Base-by-base conservation (phyloP, 2,888 invertebrate genomes). In the Tholera decimalis region DNA sequence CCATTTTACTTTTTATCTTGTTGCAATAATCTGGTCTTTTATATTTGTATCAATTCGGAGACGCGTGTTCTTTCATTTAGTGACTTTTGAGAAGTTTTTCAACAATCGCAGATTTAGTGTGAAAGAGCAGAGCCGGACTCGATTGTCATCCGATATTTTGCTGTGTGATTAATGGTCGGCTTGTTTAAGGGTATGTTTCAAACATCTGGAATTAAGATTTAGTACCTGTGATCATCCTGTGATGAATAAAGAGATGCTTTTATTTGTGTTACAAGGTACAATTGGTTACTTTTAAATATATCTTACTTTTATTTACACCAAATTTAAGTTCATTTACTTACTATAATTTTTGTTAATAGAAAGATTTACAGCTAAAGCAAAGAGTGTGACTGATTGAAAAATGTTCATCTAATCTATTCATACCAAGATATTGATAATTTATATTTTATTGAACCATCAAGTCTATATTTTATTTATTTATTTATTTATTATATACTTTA, bases 1-100 rank as follows among this genome's bases (percentile, higher is more conserved):
- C 33, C 5, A 69, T 37, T 71, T 67, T 80, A n/a, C 5, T 6
- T 62, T 58, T 37, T 13, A 57, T 6, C 8, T 1, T 9, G 8
- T 4, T 2, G 1, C 3, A 3, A 20, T 56, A 24, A 56, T 13
- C 9, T 55, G 35, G 9, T 43, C 57, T 80, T 82, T 73, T 63
- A 73, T 79, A 73, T 76, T 74, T 75, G 73, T 82, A 80, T 83
- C 79, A 80, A 84, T 86, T 83, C 65, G 76, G 55, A 79, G 84
- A 85, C 77, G 82, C 83, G 82, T 89, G 85, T 88, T 88, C 88
- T 67, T 88, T 86, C 87, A 90, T 75, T 75, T 61, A 57, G 77
- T 75, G 46, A 91, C 86, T 87, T 84, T 85, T 68, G 72, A 69
- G 62, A 62, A 66, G 35, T 75, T 74, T 88, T 85, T 88, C 84